Evolutionary conservation across 2,113 vertebrate species (phyloP).

Genomic region (Hystrix brachyura): DNA sequence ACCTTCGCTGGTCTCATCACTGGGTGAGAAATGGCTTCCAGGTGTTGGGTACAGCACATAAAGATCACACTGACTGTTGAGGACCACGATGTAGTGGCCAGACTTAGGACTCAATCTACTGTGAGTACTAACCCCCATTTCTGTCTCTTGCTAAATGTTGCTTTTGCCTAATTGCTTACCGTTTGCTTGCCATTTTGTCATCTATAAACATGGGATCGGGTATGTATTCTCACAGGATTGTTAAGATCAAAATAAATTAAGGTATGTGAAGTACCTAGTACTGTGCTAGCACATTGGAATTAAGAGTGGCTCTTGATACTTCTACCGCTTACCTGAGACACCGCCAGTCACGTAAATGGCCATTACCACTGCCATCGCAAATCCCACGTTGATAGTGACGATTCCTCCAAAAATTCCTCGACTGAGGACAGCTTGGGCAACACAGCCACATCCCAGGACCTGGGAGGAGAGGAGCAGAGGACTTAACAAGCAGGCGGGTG

Average conservation of each 20-base stretch:
- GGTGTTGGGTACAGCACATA: not conserved
- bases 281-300: not conserved
- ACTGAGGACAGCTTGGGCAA: conserved; percentile 95
- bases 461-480: conserved; percentile 81
- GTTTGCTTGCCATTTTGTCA: not conserved
- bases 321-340: conserved; percentile 93
- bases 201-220: conserved; percentile 19
- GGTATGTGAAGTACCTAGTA: not conserved
- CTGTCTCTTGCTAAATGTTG: conserved; percentile 12
- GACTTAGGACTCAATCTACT: not conserved
- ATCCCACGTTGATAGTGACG: conserved; percentile 92
- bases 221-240: not conserved
- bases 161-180: not conserved
- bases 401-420: conserved; percentile 89
- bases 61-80: not conserved
- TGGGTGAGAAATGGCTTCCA: not conserved
- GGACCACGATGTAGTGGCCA: not conserved
- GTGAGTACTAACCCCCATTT: not conserved
- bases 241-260: not conserved
- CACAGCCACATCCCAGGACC: conserved; percentile 95
- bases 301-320: not conserved
- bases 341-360: conserved; percentile 95
- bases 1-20: not conserved
- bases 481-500: not conserved
- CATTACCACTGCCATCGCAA: conserved; percentile 93